These are phyloP conservation scores for Toxotes jaculatrix DNA, from an alignment of 2,113 vertebrate species.

Conservation along the genomic window DNA sequence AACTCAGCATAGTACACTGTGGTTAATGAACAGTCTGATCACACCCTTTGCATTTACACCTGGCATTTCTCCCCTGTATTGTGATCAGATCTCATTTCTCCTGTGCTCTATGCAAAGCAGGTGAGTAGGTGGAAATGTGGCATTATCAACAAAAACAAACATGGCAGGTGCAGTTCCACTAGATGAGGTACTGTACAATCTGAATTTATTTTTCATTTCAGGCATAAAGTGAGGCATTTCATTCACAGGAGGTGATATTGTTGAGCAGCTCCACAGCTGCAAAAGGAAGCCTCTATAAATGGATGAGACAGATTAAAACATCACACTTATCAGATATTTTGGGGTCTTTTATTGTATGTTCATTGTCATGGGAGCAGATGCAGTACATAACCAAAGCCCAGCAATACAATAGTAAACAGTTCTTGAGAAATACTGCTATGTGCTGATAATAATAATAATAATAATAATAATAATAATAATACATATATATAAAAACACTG, in stretches of 20 bases:
- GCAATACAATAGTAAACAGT: no score
- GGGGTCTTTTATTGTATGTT: background rate
- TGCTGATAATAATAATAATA: no score
- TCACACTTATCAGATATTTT: background rate
- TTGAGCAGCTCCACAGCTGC: background rate
- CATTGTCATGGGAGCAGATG: background rate
- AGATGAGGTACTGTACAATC: background rate
- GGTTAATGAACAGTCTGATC: constrained; percentile 43
- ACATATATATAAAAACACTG: no score
- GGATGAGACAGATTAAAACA: background rate
- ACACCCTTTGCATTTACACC: constrained; percentile 36
- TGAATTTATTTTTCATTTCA: constrained; percentile 20
- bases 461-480: no score
- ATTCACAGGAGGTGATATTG: background rate
- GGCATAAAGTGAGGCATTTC: background rate
- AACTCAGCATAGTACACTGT: background rate
- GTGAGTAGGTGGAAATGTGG: constrained; percentile 45
- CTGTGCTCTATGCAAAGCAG: constrained; percentile 39
- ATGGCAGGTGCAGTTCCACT: constrained; percentile 46
- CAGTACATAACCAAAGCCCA: background rate
- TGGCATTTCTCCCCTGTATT: constrained; percentile 42
- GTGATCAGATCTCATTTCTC: constrained; percentile 36
- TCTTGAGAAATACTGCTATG: no score
- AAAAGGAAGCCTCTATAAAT: background rate
- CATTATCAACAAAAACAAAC: constrained; percentile 57